Evolutionary conservation across 2,797 vertebrate species (phyloP), one percentile per base, ranked within the genome.

Genomic region (Ara ararauna): DNA sequence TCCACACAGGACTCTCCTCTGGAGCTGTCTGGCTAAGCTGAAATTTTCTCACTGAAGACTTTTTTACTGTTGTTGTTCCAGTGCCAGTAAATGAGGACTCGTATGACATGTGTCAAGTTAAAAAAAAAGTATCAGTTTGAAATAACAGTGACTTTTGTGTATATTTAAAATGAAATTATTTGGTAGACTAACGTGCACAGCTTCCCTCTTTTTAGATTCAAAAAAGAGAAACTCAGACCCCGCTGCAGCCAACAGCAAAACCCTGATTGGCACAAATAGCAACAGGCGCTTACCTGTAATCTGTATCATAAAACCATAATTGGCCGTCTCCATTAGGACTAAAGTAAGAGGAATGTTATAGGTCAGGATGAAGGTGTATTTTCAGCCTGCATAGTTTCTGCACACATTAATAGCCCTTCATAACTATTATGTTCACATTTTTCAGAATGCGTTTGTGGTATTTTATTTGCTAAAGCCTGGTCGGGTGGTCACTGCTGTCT

Each of bases 371-470:
- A 93, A 95, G 90, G 84, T 90, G 88, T 95, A 94, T 95, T 96
- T 96, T 89, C 93, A 95, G 66, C 96, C 86, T 78, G 86, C 93
- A 95, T 96, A 94, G 77, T 96, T 97, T 96, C 94, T 96, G 84
- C 64, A 70, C 68, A 68, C 54, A 72, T 85, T 95, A 96, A 92
- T 87, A 94, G 84, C 94, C 90, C 95, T 94, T 96, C 94, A 89
- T 84, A 32, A 85, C 92, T 94, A 90, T 93, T 96, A 95, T 53
- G 93, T 68, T 94, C 95, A 90, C 94, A 96, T 96, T 95, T 95
- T 94, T 95, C 81, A 96, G 94, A 93, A 89, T 73, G 90, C 83
- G 95, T 96, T 93, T 83, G 68, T 92, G 93, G 91, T 90, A 95
- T 95, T 96, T 96, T 95, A 90, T 96, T 96, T 97, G 95, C 88